A percentile compares a stretch with the other conserved stretches of the same genome.
phyloP scores from a whole-genome alignment of 2,888 invertebrate species.

The Carcina quercana region DNA sequence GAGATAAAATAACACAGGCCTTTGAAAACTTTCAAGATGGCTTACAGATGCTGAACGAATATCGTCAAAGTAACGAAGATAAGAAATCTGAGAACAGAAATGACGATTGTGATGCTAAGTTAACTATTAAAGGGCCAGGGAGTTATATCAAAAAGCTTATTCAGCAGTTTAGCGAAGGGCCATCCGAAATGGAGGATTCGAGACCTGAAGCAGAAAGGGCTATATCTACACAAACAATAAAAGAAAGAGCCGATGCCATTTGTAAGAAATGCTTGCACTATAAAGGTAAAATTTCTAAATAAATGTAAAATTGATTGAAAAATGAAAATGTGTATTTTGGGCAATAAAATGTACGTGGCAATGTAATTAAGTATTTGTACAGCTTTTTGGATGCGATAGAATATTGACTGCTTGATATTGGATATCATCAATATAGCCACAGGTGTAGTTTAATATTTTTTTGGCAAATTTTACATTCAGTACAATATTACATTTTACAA shows the following conservation, averaged over 20 bases:
- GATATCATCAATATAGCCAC: too few relatives aligned
- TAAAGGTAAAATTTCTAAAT: constrained; percentile 57
- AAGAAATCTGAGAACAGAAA: constrained; percentile 24
- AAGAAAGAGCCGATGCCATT: constrained; percentile 62
- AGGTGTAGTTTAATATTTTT: too few relatives aligned
- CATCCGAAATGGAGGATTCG: constrained; percentile 52
- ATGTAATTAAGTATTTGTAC: too few relatives aligned
- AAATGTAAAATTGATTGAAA: constrained; percentile 15
- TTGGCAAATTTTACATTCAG: too few relatives aligned
- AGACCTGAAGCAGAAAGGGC: constrained; percentile 55
- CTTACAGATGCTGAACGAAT: constrained; percentile 45
- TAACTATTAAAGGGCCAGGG: constrained; percentile 61
- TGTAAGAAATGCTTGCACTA: constrained; percentile 70
- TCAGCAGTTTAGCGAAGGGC: constrained; percentile 66
- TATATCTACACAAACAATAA: constrained; percentile 47
- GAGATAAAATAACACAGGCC: constrained; percentile 46
- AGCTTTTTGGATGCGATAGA: too few relatives aligned
- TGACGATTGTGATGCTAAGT: constrained; percentile 37
- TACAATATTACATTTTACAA: too few relatives aligned
- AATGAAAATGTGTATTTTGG: constrained; percentile 16
- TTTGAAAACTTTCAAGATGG: constrained; percentile 59
- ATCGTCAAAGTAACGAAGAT: constrained; percentile 31
- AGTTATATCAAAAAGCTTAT: constrained; percentile 65
- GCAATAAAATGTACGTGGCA: constrained; percentile 22
- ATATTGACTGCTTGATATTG: too few relatives aligned